Base-by-base conservation (phyloP, 2,113 vertebrate genomes). In the Epinephelus fuscoguttatus region DNA sequence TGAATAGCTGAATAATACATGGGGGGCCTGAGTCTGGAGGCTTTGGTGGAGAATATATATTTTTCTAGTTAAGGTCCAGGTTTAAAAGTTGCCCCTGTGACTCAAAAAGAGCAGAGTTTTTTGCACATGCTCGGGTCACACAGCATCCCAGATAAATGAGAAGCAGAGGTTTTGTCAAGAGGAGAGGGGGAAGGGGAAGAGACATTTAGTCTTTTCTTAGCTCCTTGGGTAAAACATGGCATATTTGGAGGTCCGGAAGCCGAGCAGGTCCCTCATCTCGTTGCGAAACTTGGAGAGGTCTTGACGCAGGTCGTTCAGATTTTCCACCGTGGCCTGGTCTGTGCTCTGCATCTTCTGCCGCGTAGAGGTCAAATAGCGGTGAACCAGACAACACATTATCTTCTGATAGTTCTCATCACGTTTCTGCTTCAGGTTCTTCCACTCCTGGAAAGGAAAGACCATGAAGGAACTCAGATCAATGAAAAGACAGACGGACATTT, bases 171-270 rank as follows among this genome's bases (percentile, higher is more conserved):
- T 70, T 59, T 67, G 49, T 78, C 40, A 62, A 56, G 50, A 83
- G 74, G 47, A 74, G 10, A 19, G n/a, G 19, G n/a, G 42, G 4
- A 71, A 70, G n/a, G 40, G 59, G 50, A 42, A 57, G 11, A 62
- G 3, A 63, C 33, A 76, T 49, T 12, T 11, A 53, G 82, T 84
- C 79, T 78, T 60, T 75, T 93, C 72, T 94, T 88, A 99, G 93
- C 96, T 99, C 95, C 98, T 96, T 55, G 97, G 97, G 86, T 99
- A 99, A 93, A 99, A 99, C 98, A 99, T 99, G 81, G 98, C 98
- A 21, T 99, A 99, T 93, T 99, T 99, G 75, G 98, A 99, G 78
- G 98, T 99, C 85, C 98, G 96, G 91, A 99, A 99, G 49, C 98
- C 98, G 79, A 99, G 96, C 78, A 99, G 95, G 91, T 99, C 98